phyloP scores from a whole-genome alignment of 2,888 invertebrate species.

The Branchipolynoe longqiensis region DNA sequence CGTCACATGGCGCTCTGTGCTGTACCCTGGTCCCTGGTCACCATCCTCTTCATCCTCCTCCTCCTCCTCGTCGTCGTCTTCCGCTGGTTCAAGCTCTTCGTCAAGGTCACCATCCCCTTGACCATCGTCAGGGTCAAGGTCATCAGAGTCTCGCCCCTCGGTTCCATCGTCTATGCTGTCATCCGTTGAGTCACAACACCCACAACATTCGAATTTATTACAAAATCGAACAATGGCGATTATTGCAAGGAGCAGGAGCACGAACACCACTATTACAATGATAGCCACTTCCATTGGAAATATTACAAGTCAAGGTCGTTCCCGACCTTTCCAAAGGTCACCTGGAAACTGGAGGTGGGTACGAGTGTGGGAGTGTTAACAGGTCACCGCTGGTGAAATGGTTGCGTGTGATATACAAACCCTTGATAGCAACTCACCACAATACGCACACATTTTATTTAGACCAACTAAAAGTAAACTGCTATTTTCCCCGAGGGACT shows the following conservation, averaged over 20 bases:
- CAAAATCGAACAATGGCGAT: conserved; percentile 59
- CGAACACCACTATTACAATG: conserved; percentile 61
- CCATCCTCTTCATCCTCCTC: conserved; percentile 48
- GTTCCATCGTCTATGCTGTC: conserved; percentile 57
- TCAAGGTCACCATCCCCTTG: conserved; percentile 44
- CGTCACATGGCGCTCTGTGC: conserved; percentile 43
- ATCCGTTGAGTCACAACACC: conserved; percentile 58
- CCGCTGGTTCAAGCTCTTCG: conserved; percentile 53
- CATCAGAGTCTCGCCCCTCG: conserved; percentile 57
- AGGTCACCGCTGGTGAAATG: too few species aligned
- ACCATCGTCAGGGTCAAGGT: conserved; percentile 55
- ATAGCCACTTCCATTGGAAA: conserved; percentile 62
- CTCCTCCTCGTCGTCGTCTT: conserved; percentile 39
- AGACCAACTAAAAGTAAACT: too few species aligned
- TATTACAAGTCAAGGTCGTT: neutral
- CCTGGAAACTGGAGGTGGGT: too few species aligned
- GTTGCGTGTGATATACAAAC: too few species aligned
- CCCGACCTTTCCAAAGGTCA: too few species aligned
- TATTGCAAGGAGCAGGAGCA: conserved; percentile 52
- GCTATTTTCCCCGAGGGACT: too few species aligned
- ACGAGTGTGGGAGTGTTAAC: too few species aligned
- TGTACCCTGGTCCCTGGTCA: conserved; percentile 14
- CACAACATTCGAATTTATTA: conserved; percentile 56
- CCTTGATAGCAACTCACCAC: too few species aligned
- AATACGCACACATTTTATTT: too few species aligned